phyloP scores from a whole-genome alignment of 92 coral and sea anemone species.

The Montipora capitata region DNA sequence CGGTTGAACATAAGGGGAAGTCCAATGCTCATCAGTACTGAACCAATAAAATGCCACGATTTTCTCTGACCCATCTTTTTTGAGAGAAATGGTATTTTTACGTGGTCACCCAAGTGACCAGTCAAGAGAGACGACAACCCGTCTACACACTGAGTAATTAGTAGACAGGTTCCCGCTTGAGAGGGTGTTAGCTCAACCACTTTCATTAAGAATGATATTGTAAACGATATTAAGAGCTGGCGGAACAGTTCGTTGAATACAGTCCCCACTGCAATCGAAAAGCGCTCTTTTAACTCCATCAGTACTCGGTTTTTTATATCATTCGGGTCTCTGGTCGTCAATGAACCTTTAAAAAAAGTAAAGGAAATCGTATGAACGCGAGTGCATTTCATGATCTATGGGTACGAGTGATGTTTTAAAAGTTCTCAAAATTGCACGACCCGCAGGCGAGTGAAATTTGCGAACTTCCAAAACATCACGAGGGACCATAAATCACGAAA shows the following conservation, averaged over 20 bases:
- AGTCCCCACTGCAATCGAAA: slow-evolving; percentile 74
- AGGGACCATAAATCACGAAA: too few relatives aligned
- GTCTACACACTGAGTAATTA: slow-evolving; percentile 66
- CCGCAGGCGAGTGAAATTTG: too few relatives aligned
- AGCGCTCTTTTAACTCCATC: slow-evolving; percentile 24
- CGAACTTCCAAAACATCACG: too few relatives aligned
- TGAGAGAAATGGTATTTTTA: too few relatives aligned
- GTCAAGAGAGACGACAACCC: slow-evolving; percentile 40
- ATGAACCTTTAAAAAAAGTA: too few relatives aligned
- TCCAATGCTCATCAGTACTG: slow-evolving; percentile 38
- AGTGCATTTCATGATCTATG: too few relatives aligned
- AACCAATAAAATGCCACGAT: slow-evolving; percentile 10
- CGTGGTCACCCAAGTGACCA: slow-evolving; percentile 56
- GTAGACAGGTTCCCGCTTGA: slow-evolving; percentile 65
- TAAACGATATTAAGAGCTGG: slow-evolving; percentile 54
- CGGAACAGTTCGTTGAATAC: slow-evolving; percentile 72
- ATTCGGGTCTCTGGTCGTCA: not conserved
- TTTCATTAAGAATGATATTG: slow-evolving; percentile 64
- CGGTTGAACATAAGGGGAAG: slow-evolving; percentile 64
- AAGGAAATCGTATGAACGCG: too few relatives aligned
- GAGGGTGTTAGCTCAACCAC: slow-evolving; percentile 67
- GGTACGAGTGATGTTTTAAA: too few relatives aligned
- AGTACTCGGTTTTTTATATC: too few relatives aligned
- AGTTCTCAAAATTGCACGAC: too few relatives aligned
- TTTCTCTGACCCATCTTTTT: too few relatives aligned